Base-by-base conservation (phyloP, 2,797 vertebrate genomes). In the Sebastes minor region DNA sequence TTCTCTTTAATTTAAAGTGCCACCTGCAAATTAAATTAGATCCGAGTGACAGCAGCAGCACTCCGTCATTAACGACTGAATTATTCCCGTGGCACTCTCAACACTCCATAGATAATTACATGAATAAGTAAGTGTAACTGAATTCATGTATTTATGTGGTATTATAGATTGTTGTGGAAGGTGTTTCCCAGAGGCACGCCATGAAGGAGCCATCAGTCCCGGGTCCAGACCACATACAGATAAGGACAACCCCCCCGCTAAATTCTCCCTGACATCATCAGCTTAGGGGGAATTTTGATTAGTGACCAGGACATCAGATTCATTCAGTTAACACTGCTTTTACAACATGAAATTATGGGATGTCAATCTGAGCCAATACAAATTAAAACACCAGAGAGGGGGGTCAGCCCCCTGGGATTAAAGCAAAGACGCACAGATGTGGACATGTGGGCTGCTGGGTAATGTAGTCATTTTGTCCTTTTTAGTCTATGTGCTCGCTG, bases 141-240 rank as follows among this genome's bases (percentile, higher is more conserved):
- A 30, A 25, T 65, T 18, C 13, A 14, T 62, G 46, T 7, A 25
- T 18, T 65, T 63, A 8, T 49, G 46, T 56, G 2, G 53, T 9
- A 4, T 28, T n/a, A 35, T 2, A 30, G 38, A 69, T 55, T 32
- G 7, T 2, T 12, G 57, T 57, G 49, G 56, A 14, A 52, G 8
- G 23, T 1, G 65, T 75, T 28, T 81, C 55, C 60, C 76, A 63
- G 88, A 79, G 71, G 89, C 88, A 85, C 93, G 80, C 85, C 94
- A 96, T 93, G 95, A 96, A 96, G 92, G 92, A 91, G 86, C 90
- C 94, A 71, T 95, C 95, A 95, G 91, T 90, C 90, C 33, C 20
- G 35, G 80, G 92, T 88, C 82, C 8, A 66, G 68, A 75, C 74
- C 78, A 86, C 84, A 78, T 69, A 85, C 77, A 80, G 71, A 80